Percentiles rank a stretch among this genome's conserved stretches.
Conservation (phyloP, 2,797 vertebrate genomes). For the Thalassophryne amazonica region DNA sequence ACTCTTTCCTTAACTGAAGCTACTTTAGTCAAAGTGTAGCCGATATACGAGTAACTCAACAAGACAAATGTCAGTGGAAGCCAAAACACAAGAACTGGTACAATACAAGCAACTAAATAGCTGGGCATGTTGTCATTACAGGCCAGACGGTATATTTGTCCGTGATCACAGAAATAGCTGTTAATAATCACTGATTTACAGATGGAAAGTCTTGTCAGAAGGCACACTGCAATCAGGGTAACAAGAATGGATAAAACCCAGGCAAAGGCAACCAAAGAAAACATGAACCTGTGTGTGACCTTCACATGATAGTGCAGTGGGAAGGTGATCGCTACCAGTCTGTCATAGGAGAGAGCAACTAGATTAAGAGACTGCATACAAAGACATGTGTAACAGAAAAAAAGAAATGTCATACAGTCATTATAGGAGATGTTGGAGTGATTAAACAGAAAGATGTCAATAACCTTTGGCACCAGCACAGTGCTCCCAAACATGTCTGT, state of each 20-base stretch:
- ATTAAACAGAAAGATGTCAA: slow-evolving; percentile 47
- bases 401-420: slow-evolving; percentile 34
- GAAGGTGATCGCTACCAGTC: slow-evolving; percentile 60
- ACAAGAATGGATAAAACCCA: slow-evolving; percentile 19
- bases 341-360: slow-evolving; percentile 50
- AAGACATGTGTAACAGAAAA: slow-evolving; percentile 40
- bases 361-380: slow-evolving; percentile 56
- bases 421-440: slow-evolving; percentile 21
- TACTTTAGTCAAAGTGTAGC: slow-evolving; percentile 44
- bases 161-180: slow-evolving; percentile 69
- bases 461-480: slow-evolving; percentile 50
- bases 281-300: slow-evolving; percentile 49
- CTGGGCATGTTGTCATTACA: slow-evolving; percentile 53
- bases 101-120: background rate
- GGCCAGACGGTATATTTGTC: slow-evolving; percentile 51
- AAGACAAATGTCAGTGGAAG: slow-evolving; percentile 58
- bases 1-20: slow-evolving; percentile 30
- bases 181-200: slow-evolving; percentile 51
- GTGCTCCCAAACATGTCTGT: slow-evolving; percentile 40
- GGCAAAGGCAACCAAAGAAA: slow-evolving; percentile 17
- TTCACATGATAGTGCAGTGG: slow-evolving; percentile 54
- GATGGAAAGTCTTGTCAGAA: slow-evolving; percentile 57
- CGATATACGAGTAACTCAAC: slow-evolving; percentile 53
- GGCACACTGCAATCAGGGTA: slow-evolving; percentile 2
- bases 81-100: slow-evolving; percentile 41